Conservation (phyloP, 2,113 vertebrate genomes). For the Ursus arctos region DNA sequence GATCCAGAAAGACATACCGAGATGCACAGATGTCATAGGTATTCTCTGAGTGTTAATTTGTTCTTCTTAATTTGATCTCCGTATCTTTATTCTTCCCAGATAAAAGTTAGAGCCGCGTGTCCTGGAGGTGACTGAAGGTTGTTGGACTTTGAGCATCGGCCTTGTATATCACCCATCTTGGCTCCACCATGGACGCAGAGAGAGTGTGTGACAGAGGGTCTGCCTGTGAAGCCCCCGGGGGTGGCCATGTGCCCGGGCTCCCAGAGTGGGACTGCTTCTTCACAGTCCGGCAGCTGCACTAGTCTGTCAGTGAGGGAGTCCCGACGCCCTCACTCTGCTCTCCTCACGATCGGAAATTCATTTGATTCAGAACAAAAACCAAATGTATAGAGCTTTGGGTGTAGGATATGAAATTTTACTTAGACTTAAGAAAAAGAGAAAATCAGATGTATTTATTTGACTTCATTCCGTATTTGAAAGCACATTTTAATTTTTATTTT, state of each 20-base stretch:
- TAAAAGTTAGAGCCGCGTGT: conserved; percentile 87
- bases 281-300: conserved; percentile 86
- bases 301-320: conserved; percentile 84
- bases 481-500: conserved; percentile 90
- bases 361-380: conserved; percentile 87
- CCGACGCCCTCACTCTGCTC: conserved; percentile 77
- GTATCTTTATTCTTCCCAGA: conserved; percentile 74
- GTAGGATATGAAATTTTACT: conserved; percentile 91
- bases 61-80: conserved; percentile 8
- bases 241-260: conserved; percentile 53
- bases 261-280: conserved; percentile 80
- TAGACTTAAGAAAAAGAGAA: conserved; percentile 87
- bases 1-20: neutral
- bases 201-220: conserved; percentile 80
- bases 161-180: conserved; percentile 69
- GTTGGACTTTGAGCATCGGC: conserved; percentile 81
- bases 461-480: conserved; percentile 92
- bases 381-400: conserved; percentile 92
- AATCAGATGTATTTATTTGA: conserved; percentile 93
- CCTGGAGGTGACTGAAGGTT: conserved; percentile 82
- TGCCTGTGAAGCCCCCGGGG: conserved; percentile 75
- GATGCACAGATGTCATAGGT: neutral
- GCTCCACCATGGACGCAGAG: conserved; percentile 81
- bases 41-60: neutral
- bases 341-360: conserved; percentile 84